Conservation (phyloP, 2,888 invertebrate species). For the Ashinkailepas kermadecensis region DNA sequence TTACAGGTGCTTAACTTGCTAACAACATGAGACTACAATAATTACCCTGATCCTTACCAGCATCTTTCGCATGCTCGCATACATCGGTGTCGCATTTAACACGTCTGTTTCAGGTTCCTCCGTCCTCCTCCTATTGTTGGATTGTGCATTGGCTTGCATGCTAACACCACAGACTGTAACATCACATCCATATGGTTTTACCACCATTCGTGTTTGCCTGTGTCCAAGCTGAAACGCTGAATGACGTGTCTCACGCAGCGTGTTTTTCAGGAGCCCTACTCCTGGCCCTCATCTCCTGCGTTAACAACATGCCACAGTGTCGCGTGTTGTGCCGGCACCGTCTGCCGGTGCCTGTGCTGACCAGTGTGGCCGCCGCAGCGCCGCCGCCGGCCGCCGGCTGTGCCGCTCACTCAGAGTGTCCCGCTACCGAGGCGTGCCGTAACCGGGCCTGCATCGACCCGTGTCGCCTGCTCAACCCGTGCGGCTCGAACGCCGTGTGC, state of each 20-base stretch:
- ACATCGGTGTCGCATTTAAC: neutral
- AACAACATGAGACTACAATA: neutral
- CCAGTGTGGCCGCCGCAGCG: neutral
- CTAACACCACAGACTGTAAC: neutral
- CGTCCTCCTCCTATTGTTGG: neutral
- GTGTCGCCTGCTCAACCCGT: slow-evolving; percentile 57
- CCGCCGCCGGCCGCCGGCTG: slow-evolving; percentile 39
- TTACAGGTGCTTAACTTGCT: slow-evolving; percentile 16
- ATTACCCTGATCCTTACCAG: slow-evolving; percentile 9
- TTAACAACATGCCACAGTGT: slow-evolving; percentile 16
- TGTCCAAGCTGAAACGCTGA: neutral
- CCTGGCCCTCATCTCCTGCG: neutral
- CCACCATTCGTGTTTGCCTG: neutral
- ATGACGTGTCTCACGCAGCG: neutral
- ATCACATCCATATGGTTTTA: neutral
- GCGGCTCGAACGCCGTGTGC: slow-evolving; percentile 71
- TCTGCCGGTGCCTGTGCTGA: neutral
- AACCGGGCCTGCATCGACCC: slow-evolving; percentile 66
- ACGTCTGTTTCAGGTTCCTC: neutral
- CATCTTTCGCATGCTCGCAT: neutral
- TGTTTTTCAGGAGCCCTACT: slow-evolving; percentile 5
- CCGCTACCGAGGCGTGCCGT: slow-evolving; percentile 61
- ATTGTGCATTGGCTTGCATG: neutral
- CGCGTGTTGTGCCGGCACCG: neutral
- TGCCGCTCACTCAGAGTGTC: slow-evolving; percentile 66